Conservation (phyloP, 2,888 invertebrate species). For the Agriopis leucophaearia region DNA sequence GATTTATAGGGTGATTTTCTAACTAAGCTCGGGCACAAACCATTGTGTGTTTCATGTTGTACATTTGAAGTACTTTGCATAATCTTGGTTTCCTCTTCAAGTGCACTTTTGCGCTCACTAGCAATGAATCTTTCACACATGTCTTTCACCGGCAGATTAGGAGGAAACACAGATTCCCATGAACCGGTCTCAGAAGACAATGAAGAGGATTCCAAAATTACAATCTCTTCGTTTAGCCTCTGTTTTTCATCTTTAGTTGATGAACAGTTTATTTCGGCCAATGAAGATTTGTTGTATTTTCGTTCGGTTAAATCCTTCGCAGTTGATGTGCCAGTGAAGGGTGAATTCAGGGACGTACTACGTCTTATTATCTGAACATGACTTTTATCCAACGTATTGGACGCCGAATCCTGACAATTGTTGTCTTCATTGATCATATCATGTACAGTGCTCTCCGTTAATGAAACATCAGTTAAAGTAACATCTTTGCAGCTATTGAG, state of each 20-base stretch:
- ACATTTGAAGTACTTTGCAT: slow-evolving; percentile 11
- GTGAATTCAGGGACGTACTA: slow-evolving; percentile 43
- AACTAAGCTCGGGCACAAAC: slow-evolving; percentile 67
- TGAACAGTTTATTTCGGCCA: slow-evolving; percentile 57
- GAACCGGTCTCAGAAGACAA: slow-evolving; percentile 88
- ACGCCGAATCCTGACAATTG: slow-evolving; percentile 56
- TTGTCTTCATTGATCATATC: slow-evolving; percentile 71
- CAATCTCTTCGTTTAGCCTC: slow-evolving; percentile 87
- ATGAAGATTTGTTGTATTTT: slow-evolving; percentile 43
- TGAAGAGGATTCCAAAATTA: slow-evolving; percentile 87
- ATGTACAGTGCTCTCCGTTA: slow-evolving; percentile 77
- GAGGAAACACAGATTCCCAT: slow-evolving; percentile 88
- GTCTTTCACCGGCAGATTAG: slow-evolving; percentile 71
- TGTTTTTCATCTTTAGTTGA: slow-evolving; percentile 87
- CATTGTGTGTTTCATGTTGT: slow-evolving; percentile 46
- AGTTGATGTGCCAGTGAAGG: slow-evolving; percentile 49
- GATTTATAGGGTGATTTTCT: slow-evolving; percentile 65
- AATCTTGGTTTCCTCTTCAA: slow-evolving; percentile 53
- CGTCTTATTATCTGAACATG: slow-evolving; percentile 49
- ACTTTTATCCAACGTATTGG: slow-evolving; percentile 58
- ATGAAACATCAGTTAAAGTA: slow-evolving; percentile 71
- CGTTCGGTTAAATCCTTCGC: slow-evolving; percentile 54
- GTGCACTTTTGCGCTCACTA: slow-evolving; percentile 67
- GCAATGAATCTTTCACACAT: slow-evolving; percentile 76
- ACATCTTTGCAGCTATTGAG: slow-evolving; percentile 73